Evolutionary conservation across 1,140 invertebrate genomes (phyloP).

Genomic region (Calliphora vicina): DNA sequence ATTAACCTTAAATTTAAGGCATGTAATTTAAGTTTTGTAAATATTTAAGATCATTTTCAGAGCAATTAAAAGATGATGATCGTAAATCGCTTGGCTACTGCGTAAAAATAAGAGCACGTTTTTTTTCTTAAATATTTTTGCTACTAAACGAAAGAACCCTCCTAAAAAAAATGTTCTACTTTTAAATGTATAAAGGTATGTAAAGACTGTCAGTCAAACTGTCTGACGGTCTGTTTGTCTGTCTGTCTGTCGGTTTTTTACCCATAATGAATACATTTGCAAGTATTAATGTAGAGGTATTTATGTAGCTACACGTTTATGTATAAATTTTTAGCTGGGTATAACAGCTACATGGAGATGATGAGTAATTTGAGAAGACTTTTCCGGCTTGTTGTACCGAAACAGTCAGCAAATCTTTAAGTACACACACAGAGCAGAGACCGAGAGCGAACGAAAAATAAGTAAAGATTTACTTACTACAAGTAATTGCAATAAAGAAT

Average conservation of each 20-base stretch:
- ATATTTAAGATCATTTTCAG: background rate
- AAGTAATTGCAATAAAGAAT: slow-evolving; percentile 5
- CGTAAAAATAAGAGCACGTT: background rate
- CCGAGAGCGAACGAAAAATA: background rate
- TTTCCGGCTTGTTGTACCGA: slow-evolving; percentile 23
- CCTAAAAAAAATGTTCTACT: background rate
- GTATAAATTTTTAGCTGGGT: background rate
- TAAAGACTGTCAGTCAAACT: background rate
- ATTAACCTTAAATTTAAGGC: background rate
- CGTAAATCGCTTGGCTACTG: background rate
- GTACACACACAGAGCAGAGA: background rate
- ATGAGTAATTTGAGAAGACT: slow-evolving; percentile 32
- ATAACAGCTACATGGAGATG: slow-evolving; percentile 4
- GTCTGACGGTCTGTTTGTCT: background rate
- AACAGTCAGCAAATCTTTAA: background rate
- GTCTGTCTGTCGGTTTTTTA: background rate
- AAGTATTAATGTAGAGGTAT: background rate
- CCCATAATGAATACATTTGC: no score
- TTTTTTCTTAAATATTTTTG: background rate
- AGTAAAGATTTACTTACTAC: slow-evolving; percentile 10
- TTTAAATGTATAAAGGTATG: background rate
- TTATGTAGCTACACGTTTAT: no score
- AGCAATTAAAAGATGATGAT: background rate
- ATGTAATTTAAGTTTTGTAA: background rate
- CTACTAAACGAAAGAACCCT: background rate